Evolutionary conservation across 2,113 vertebrate genomes (phyloP).

Genomic region (Ceuthmochares aereus): DNA sequence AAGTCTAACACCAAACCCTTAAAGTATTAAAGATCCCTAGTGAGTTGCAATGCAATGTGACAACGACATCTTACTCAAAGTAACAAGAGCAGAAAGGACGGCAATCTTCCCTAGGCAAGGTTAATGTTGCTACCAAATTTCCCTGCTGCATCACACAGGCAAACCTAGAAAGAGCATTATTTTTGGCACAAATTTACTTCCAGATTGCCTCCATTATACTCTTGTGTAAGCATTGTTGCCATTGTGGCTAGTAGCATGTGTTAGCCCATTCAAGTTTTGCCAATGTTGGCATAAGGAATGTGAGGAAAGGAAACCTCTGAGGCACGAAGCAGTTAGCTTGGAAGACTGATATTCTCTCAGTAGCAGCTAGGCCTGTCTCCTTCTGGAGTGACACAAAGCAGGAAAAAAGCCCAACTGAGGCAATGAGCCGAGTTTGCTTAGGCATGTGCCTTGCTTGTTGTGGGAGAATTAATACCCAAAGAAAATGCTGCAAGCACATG

Average conservation of each 20-base stretch:
- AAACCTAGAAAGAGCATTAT: neutral
- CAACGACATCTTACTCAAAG: neutral
- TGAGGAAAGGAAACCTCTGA: conserved; percentile 20
- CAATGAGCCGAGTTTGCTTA: neutral
- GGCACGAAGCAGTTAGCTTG: neutral
- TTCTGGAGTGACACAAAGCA: neutral
- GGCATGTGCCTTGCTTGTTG: neutral
- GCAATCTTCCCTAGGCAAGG: neutral
- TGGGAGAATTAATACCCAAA: neutral
- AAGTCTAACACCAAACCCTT: neutral
- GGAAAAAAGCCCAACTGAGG: neutral
- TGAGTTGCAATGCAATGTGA: neutral
- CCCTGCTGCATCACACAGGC: neutral
- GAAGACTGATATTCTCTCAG: neutral
- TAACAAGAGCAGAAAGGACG: neutral
- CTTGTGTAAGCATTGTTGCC: neutral
- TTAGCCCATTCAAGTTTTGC: conserved; percentile 37
- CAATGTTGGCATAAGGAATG: conserved; percentile 6
- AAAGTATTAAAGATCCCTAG: neutral
- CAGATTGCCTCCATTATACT: conserved; percentile 41
- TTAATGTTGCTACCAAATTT: neutral
- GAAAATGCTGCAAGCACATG: neutral
- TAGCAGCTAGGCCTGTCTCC: neutral
- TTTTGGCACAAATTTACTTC: neutral
- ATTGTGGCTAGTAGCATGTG: neutral